Conservation (phyloP, 1,140 invertebrate species). For the Alviniconcha marisindica region DNA sequence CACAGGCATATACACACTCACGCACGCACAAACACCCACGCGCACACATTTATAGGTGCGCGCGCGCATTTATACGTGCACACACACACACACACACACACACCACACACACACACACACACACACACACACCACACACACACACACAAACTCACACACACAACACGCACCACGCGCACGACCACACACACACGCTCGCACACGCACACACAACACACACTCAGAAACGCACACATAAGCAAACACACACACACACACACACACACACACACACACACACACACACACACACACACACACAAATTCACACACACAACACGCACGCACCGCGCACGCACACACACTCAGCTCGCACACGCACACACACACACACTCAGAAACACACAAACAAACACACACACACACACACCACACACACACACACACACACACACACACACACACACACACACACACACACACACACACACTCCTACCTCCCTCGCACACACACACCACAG, state of each 20-base stretch:
- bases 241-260: not conserved
- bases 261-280: not conserved
- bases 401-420: not conserved
- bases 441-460: not conserved
- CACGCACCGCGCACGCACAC: slow-evolving; percentile 1
- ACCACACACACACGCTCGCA: not conserved
- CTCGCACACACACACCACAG: not conserved
- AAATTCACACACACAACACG: not conserved
- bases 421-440: not conserved
- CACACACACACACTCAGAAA: slow-evolving; percentile 1
- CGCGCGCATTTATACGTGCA: too few relatives aligned
- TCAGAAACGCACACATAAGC: not conserved
- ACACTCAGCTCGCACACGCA: not conserved
- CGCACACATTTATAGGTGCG: too few relatives aligned
- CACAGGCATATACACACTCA: too few relatives aligned
- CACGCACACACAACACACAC: not conserved
- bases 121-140: not conserved
- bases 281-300: not conserved
- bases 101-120: not conserved
- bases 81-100: not conserved
- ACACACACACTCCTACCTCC: not conserved
- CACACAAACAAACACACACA: not conserved
- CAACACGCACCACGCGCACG: too few relatives aligned
- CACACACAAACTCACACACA: not conserved
- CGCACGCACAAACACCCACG: too few relatives aligned